These are phyloP conservation scores for Sinodicranocentrus sp. DNA, from an alignment of 2,888 invertebrate species.

Conservation along the genomic window DNA sequence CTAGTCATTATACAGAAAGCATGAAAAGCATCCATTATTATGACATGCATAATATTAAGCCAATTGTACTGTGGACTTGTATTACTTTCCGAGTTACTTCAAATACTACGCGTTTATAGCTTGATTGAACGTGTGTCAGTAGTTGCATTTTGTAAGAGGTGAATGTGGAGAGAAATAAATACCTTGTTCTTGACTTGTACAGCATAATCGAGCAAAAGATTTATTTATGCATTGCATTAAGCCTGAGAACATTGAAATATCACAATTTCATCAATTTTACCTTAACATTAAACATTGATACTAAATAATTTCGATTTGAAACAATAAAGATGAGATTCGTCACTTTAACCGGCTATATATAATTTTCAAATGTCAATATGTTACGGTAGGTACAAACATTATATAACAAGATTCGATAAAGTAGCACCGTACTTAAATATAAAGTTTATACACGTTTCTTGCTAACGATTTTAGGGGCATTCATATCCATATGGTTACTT, in stretches of 20 bases:
- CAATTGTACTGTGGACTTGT: constrained; percentile 14
- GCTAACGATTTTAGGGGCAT: constrained; percentile 20
- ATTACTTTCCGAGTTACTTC: not conserved
- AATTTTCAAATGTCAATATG: constrained; percentile 3
- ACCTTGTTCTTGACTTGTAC: constrained; percentile 22
- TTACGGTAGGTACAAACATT: not conserved
- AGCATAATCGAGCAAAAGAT: not conserved
- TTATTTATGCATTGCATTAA: not conserved
- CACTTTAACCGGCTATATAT: not conserved
- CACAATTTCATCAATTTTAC: not conserved
- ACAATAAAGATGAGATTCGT: constrained; percentile 32
- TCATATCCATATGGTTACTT: not conserved
- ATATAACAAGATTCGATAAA: constrained; percentile 4
- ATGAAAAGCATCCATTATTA: not conserved
- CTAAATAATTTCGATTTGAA: not conserved
- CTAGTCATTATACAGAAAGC: constrained; percentile 31
- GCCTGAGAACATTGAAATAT: not conserved
- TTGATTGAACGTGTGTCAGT: too few species aligned
- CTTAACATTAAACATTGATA: not conserved
- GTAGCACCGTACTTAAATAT: not conserved
- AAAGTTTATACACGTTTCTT: constrained; percentile 60
- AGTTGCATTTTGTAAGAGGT: constrained; percentile 3
- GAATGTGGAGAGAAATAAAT: constrained; percentile 17
- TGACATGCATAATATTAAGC: constrained; percentile 5
- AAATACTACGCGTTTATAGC: not conserved